Conservation (phyloP, 1,140 invertebrate species). For the Archivesica marissinica region DNA sequence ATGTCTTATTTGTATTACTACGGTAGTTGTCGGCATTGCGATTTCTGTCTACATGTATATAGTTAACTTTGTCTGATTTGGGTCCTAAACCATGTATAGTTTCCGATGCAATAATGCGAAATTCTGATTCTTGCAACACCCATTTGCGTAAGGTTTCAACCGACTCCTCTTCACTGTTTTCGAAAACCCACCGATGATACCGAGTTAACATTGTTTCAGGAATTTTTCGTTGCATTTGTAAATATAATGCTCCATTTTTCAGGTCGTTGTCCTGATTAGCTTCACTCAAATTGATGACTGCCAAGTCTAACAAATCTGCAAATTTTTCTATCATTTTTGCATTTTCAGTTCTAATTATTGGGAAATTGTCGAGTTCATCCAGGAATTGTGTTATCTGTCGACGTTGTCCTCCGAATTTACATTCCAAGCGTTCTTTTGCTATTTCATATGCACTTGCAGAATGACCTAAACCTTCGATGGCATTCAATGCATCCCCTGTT, state of each 20-base stretch:
- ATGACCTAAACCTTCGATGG: constrained; percentile 45
- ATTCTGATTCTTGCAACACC: constrained; percentile 27
- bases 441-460: constrained; percentile 43
- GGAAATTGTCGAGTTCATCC: constrained; percentile 53
- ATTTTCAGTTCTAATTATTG: constrained; percentile 33
- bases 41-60: background rate
- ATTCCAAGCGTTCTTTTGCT: constrained; percentile 30
- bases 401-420: constrained; percentile 8
- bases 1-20: background rate
- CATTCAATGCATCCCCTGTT: constrained; percentile 38
- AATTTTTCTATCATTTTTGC: constrained; percentile 25
- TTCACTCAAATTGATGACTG: constrained; percentile 29
- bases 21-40: background rate
- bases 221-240: background rate
- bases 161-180: background rate
- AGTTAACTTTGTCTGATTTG: too few relatives aligned
- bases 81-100: background rate
- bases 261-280: background rate
- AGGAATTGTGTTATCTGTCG: constrained; percentile 25
- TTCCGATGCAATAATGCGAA: constrained; percentile 4
- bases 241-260: constrained; percentile 7
- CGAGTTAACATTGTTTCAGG: constrained; percentile 9
- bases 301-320: constrained; percentile 22
- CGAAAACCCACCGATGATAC: constrained; percentile 29
- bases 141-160: constrained; percentile 16